Evolutionary conservation across 2,888 invertebrate species (phyloP).

Genomic region (Leptinotarsa peninsularis): DNA sequence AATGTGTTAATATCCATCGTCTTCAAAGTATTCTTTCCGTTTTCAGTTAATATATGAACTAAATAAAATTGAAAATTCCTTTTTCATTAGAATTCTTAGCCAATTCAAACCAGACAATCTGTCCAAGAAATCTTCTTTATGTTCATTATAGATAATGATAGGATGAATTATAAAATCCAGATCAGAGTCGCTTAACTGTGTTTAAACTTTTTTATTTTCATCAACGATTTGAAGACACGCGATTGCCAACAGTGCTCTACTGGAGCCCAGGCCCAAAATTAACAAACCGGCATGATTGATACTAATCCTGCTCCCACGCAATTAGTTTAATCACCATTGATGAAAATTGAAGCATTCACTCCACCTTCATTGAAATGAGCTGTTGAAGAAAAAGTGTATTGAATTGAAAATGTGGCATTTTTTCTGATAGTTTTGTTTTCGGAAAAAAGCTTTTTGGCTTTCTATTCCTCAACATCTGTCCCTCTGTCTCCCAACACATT

Average conservation of each 20-base stretch:
- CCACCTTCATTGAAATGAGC: no score
- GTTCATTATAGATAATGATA: conserved; percentile 4
- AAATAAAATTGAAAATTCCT: no score
- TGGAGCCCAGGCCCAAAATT: conserved; percentile 30
- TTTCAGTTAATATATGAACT: no score
- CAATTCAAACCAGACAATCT: background rate
- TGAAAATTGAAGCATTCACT: background rate
- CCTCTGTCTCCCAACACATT: no score
- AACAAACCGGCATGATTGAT: conserved; percentile 27
- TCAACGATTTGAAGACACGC: conserved; percentile 30
- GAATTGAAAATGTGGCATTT: no score
- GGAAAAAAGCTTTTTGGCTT: no score
- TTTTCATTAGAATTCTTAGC: background rate
- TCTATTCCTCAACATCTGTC: no score
- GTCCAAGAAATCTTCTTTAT: background rate
- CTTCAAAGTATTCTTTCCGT: no score
- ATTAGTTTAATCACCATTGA: conserved; percentile 31
- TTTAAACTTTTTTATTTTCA: conserved; percentile 26
- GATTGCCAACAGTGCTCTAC: conserved; percentile 31
- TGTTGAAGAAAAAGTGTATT: no score
- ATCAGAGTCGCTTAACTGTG: conserved; percentile 11
- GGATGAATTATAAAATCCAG: background rate
- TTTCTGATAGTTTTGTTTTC: no score
- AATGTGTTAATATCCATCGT: no score
- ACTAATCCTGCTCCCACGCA: conserved; percentile 32